Percentiles rank a stretch among this genome's conserved stretches.
Conservation (phyloP, 2,113 vertebrate genomes). For the Semnornis frantzii region DNA sequence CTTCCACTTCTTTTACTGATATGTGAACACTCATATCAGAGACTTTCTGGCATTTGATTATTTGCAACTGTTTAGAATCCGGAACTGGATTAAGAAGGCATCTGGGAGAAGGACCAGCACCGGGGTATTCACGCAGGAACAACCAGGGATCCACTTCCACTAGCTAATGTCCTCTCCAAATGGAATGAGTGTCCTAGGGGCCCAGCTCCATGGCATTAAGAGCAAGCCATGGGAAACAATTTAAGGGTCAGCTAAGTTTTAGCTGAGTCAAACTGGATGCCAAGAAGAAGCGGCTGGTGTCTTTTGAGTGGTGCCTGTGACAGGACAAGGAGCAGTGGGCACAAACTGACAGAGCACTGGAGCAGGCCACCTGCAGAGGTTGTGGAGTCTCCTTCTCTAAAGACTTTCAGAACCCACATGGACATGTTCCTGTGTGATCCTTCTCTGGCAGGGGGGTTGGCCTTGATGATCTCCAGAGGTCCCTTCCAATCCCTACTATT, state of each 20-base stretch:
- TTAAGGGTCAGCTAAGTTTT: background rate
- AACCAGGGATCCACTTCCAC: background rate
- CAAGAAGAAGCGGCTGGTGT: too few relatives aligned
- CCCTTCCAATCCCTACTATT: too few relatives aligned
- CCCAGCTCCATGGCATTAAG: background rate
- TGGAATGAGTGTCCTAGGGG: background rate
- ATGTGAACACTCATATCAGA: background rate
- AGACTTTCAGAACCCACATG: too few relatives aligned
- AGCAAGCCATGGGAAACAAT: background rate
- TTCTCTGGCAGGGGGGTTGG: too few relatives aligned
- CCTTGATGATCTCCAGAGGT: too few relatives aligned
- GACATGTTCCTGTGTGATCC: too few relatives aligned
- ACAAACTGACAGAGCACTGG: too few relatives aligned
- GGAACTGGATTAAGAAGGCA: background rate
- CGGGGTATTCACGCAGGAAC: background rate
- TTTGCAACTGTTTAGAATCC: background rate
- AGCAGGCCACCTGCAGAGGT: too few relatives aligned
- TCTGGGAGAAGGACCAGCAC: background rate
- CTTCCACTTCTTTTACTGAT: background rate
- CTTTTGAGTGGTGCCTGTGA: too few relatives aligned
- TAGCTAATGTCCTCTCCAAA: background rate
- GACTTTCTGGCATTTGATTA: background rate
- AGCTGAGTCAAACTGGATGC: background rate
- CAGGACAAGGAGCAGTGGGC: too few relatives aligned
- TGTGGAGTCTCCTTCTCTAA: too few relatives aligned